Conservation (phyloP, 2,113 vertebrate species). For the Agelaius phoeniceus region DNA sequence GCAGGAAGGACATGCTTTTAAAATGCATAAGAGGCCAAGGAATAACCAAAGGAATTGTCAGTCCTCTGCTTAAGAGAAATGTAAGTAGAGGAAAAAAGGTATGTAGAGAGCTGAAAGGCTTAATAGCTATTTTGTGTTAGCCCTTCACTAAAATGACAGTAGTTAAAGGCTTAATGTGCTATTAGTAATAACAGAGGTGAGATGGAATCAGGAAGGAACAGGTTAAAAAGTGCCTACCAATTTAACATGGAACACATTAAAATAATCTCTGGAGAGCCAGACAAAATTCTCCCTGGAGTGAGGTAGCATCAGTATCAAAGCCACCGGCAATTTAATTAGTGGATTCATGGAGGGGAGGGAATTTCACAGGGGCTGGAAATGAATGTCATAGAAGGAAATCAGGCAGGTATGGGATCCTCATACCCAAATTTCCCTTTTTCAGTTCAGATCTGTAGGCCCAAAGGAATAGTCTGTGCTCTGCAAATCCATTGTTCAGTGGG, state of each 20-base stretch:
- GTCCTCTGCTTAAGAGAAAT: constrained; percentile 6
- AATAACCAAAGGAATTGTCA: constrained; percentile 31
- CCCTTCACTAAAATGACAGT: constrained; percentile 25
- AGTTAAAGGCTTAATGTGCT: constrained; percentile 42
- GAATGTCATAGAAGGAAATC: not conserved
- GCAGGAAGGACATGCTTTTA: constrained; percentile 29
- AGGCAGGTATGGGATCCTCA: not conserved
- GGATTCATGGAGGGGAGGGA: constrained; percentile 31
- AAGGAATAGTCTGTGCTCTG: not conserved
- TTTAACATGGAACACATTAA: constrained; percentile 59
- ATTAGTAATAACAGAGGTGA: constrained; percentile 19
- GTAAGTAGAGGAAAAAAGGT: not conserved
- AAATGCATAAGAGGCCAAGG: constrained; percentile 6
- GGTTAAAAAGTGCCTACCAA: constrained; percentile 50
- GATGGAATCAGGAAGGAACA: constrained; percentile 55
- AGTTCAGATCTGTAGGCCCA: not conserved
- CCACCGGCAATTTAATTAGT: constrained; percentile 64
- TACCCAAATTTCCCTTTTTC: not conserved
- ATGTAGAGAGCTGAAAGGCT: constrained; percentile 32
- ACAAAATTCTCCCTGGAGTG: constrained; percentile 34
- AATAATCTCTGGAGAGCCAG: constrained; percentile 51
- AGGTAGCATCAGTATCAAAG: constrained; percentile 42
- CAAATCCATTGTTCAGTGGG: not conserved
- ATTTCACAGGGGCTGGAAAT: constrained; percentile 1
- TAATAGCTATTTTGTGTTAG: constrained; percentile 42